These are phyloP conservation scores for Coregonus sp. DNA, from an alignment of 2,797 vertebrate species.

Conservation along the genomic window DNA sequence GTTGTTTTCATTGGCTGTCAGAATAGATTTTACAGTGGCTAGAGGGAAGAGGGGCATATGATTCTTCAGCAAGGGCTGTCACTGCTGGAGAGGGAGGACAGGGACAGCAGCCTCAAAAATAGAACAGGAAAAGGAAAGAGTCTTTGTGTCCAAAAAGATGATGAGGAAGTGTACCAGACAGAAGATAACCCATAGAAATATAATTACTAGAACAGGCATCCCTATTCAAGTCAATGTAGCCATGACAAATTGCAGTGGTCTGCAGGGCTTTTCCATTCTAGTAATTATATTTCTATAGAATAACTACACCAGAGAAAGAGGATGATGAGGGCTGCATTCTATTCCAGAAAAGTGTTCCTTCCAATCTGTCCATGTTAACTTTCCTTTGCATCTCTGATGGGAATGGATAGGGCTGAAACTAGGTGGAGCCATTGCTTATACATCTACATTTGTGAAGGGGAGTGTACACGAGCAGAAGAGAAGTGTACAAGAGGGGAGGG, in stretches of 20 bases:
- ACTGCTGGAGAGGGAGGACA: constrained; percentile 60
- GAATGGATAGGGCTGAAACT: constrained; percentile 57
- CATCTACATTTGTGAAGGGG: constrained; percentile 44
- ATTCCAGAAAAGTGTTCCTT: constrained; percentile 59
- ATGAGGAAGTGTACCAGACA: constrained; percentile 65
- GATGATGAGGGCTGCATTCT: constrained; percentile 59
- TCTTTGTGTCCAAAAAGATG: constrained; percentile 68
- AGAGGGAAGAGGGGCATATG: constrained; percentile 66
- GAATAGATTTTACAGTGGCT: constrained; percentile 81
- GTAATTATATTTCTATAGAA: no score
- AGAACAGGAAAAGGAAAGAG: constrained; percentile 62
- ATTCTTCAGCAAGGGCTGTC: constrained; percentile 72
- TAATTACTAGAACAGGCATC: neutral
- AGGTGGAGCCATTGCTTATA: constrained; percentile 72
- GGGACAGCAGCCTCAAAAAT: constrained; percentile 57
- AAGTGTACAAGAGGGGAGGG: constrained; percentile 25
- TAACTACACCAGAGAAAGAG: neutral
- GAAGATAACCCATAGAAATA: constrained; percentile 50
- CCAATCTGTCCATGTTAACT: constrained; percentile 53
- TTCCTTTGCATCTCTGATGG: constrained; percentile 42
- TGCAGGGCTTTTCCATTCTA: no score
- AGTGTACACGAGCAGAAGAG: neutral
- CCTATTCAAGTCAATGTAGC: constrained; percentile 17
- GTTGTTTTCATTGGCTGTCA: constrained; percentile 84
- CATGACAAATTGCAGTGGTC: no score